These are phyloP conservation scores for Mustelus asterias DNA, from an alignment of 2,113 vertebrate species.

Conservation along the genomic window DNA sequence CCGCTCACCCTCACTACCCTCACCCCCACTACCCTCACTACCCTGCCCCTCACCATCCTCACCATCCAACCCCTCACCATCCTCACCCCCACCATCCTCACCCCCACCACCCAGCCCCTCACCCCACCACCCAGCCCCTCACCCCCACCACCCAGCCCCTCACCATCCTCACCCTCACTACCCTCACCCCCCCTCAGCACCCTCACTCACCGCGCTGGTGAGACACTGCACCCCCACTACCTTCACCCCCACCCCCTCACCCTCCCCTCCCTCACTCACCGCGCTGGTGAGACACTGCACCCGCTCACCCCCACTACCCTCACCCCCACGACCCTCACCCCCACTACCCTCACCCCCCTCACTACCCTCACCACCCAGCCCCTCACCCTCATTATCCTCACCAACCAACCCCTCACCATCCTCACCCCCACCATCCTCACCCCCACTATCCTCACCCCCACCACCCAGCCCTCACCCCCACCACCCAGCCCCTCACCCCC, in stretches of 20 bases:
- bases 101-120: too few relatives aligned
- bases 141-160: too few relatives aligned
- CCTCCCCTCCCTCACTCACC: background rate
- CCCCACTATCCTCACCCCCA: too few relatives aligned
- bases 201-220: background rate
- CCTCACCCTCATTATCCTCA: background rate
- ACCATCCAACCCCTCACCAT: too few relatives aligned
- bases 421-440: background rate
- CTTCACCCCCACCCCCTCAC: fast-evolving
- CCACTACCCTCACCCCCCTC: too few relatives aligned
- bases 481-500: background rate
- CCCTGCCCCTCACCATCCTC: too few relatives aligned
- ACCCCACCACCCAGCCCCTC: too few relatives aligned
- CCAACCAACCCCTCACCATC: background rate
- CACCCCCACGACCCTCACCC: background rate
- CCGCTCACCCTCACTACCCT: too few relatives aligned
- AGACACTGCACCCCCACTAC: fast-evolving
- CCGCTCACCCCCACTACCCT: background rate
- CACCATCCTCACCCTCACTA: fast-evolving
- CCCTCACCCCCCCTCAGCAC: background rate
- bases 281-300: too few relatives aligned
- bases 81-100: too few relatives aligned
- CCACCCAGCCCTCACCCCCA: background rate
- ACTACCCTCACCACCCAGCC: too few relatives aligned
- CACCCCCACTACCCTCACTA: too few relatives aligned